Base-by-base conservation (phyloP, 53 echinoderm and acorn worm genomes). In the Astropecten irregularis region DNA sequence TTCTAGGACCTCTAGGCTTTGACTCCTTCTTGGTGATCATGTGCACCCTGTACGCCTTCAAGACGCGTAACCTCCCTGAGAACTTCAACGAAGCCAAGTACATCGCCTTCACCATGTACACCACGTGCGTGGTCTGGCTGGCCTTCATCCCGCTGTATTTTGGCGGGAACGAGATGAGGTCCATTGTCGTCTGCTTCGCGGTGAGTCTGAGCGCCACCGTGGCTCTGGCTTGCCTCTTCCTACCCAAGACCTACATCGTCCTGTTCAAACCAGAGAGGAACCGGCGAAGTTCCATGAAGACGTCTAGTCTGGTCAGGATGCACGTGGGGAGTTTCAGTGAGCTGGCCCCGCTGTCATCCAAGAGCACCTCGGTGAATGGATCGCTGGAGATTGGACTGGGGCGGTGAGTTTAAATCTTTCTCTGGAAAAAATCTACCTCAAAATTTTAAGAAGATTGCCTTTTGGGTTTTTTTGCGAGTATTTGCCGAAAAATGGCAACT, bases 61-160 rank as follows among this genome's bases (percentile, higher is more conserved):
- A 95, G 69, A 99, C 99, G 0, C 83, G 94, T 35, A 99, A 99
- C 66, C 84, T 99, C 0, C 99, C 99, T 2, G 92, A 95, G 66
- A 94, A 99, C 82, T 99, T 99, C 87, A 99, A 99, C 90, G 99
- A 99, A 67, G 99, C 99, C 15, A 94, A 95, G 55, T 95, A 90
- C 87, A 99, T 99, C 16, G 99, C 92, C 60, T 99, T 99, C 54
- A 99, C 94, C 33, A 99, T 99, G 99, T 99, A 99, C 82, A 95
- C 99, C 7, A 95, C 94, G 3, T 99, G 99, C 49, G 89, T 99
- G 18, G 88, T 99, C 19, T 99, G 94, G 94, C 68, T 99, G 33
- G 94, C 99, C 11, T 95, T 94, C 55, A 84, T 94, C 4, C 86
- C 94, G 28, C 77, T 94, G 32, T 99, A 99, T 70, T 90, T 99